These are phyloP conservation scores for Nannoperca obscura DNA, from an alignment of 2,797 vertebrate genomes.

Conservation along the genomic window DNA sequence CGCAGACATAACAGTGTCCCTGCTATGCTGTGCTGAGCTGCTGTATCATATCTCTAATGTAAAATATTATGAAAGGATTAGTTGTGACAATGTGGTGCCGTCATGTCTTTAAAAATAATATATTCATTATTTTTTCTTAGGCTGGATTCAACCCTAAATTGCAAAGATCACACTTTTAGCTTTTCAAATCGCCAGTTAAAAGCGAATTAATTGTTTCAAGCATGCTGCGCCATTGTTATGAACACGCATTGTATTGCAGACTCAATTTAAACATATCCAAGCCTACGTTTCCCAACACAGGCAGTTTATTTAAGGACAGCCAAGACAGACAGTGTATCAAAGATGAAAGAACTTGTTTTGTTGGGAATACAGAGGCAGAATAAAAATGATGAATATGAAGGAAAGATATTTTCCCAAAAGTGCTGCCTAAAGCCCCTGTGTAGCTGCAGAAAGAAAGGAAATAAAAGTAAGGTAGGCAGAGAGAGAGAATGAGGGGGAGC, in stretches of 20 bases:
- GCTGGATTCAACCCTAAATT: slow-evolving; percentile 39
- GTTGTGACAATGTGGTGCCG: slow-evolving; percentile 49
- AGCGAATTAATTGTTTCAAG: slow-evolving; percentile 48
- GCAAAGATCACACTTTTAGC: slow-evolving; percentile 43
- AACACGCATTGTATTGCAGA: slow-evolving; percentile 9
- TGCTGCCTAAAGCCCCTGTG: slow-evolving; percentile 39
- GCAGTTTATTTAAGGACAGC: slow-evolving; percentile 61
- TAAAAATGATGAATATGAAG: slow-evolving; percentile 63
- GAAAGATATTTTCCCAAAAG: slow-evolving; percentile 59
- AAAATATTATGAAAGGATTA: slow-evolving; percentile 72
- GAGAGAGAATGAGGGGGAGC: slow-evolving; percentile 46
- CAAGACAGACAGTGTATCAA: slow-evolving; percentile 43
- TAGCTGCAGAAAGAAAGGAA: slow-evolving; percentile 40
- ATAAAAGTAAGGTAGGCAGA: slow-evolving; percentile 33
- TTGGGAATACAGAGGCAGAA: slow-evolving; percentile 55
- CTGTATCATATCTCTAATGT: slow-evolving; percentile 67
- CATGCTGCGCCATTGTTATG: slow-evolving; percentile 11
- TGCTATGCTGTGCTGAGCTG: slow-evolving; percentile 50
- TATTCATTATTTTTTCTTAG: slow-evolving; percentile 51
- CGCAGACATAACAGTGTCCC: slow-evolving; percentile 50
- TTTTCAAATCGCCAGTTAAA: slow-evolving; percentile 49
- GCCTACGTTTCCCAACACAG: slow-evolving; percentile 25
- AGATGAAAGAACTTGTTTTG: slow-evolving; percentile 71
- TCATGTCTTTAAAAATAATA: slow-evolving; percentile 56
- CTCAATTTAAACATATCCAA: slow-evolving; percentile 28